These are phyloP conservation scores for Petrocephalus schoutedeni DNA, from an alignment of 2,797 vertebrate genomes.

Conservation along the genomic window DNA sequence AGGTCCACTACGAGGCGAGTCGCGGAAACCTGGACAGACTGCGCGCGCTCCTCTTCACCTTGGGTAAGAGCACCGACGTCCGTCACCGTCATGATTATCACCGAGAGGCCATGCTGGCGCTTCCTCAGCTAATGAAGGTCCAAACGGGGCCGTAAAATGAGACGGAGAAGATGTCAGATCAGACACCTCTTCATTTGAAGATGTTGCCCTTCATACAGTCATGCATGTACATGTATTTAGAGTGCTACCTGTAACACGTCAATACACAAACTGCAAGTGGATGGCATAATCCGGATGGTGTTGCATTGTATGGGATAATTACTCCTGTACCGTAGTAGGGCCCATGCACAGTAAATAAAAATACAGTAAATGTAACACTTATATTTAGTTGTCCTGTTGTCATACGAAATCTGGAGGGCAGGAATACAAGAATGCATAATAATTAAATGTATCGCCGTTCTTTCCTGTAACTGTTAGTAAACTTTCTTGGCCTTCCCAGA, in stretches of 20 bases:
- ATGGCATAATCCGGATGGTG: background rate
- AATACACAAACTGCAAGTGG: background rate
- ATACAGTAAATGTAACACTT: background rate
- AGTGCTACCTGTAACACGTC: background rate
- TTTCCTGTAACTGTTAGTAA: background rate
- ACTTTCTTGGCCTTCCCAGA: conserved; percentile 27
- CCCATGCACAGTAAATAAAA: background rate
- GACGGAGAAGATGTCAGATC: background rate
- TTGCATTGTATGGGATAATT: background rate
- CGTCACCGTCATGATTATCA: background rate
- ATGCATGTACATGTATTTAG: background rate
- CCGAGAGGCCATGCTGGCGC: background rate
- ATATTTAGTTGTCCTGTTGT: background rate
- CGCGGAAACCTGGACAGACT: conserved; percentile 45
- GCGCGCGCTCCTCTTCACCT: conserved; percentile 29
- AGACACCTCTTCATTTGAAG: background rate
- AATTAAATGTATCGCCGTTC: background rate
- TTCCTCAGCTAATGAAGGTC: background rate
- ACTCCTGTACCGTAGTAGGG: background rate
- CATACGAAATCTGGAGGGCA: background rate
- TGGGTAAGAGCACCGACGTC: conserved; percentile 28
- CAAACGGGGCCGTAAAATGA: background rate
- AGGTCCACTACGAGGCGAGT: conserved; percentile 48
- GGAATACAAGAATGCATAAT: background rate
- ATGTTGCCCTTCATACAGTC: background rate